These are phyloP conservation scores for Egretta garzetta DNA, from an alignment of 2,113 vertebrate genomes.

Conservation along the genomic window DNA sequence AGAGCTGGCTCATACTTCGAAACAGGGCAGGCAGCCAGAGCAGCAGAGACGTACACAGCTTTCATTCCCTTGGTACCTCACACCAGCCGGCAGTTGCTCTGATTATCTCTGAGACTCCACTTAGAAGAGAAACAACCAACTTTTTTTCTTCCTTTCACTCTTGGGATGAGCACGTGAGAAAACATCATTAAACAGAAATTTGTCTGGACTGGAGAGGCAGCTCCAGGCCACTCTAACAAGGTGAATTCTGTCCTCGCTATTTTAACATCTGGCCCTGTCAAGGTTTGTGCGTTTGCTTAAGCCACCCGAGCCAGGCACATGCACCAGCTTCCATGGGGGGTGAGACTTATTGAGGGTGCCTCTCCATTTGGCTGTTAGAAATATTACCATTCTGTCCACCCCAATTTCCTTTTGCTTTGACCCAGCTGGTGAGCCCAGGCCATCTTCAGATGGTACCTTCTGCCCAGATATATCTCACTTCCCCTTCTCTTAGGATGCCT, in stretches of 20 bases:
- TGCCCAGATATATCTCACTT: background rate
- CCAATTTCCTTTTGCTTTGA: background rate
- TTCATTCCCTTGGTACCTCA: background rate
- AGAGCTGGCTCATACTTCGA: background rate
- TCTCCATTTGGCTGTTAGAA: background rate
- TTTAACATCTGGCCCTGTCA: background rate
- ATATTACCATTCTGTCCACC: background rate
- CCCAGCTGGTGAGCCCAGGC: background rate
- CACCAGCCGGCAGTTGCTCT: background rate
- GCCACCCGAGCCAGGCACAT: background rate
- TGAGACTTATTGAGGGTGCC: background rate
- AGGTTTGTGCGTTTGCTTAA: background rate
- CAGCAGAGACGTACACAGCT: conserved; percentile 23
- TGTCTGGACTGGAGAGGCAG: background rate
- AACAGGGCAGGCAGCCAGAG: conserved; percentile 40
- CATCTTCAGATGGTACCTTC: background rate
- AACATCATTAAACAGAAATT: background rate
- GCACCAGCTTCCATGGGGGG: background rate
- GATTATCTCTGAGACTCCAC: background rate
- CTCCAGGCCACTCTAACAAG: background rate
- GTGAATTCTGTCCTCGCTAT: background rate
- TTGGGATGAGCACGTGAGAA: background rate
- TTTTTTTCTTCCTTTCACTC: background rate
- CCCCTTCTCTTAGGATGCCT: background rate
- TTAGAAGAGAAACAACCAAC: background rate